These are phyloP conservation scores for Cephalotes varians DNA, from an alignment of 2,888 invertebrate species.

Conservation along the genomic window DNA sequence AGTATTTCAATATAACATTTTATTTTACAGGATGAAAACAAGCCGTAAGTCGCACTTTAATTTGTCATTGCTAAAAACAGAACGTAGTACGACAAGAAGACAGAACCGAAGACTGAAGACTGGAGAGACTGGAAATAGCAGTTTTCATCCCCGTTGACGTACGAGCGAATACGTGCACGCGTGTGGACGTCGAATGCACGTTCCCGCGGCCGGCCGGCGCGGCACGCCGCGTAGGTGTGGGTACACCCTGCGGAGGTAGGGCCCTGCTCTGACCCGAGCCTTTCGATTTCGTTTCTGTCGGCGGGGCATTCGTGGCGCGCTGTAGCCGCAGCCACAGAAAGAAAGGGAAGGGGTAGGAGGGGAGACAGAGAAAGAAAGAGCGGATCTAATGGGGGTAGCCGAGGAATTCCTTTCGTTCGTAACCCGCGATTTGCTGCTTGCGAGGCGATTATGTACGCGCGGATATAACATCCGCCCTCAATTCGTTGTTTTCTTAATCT, in stretches of 20 bases:
- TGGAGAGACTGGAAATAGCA: constrained; percentile 14
- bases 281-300: constrained; percentile 73
- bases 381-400: constrained; percentile 70
- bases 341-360: not conserved
- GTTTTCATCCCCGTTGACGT: constrained; percentile 10
- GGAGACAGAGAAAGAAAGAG: constrained; percentile 24
- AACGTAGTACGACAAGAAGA: not conserved
- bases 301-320: constrained; percentile 54
- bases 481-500: not conserved
- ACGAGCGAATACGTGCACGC: constrained; percentile 3
- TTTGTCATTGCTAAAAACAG: not conserved
- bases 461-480: constrained; percentile 45
- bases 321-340: constrained; percentile 46
- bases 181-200: not conserved
- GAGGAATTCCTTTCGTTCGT: constrained; percentile 72
- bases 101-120: not conserved
- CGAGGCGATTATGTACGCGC: constrained; percentile 64
- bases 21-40: not conserved
- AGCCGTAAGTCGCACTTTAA: not conserved
- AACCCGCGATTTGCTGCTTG: constrained; percentile 72
- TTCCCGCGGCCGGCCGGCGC: constrained; percentile 17
- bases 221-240: constrained; percentile 57
- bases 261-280: constrained; percentile 71
- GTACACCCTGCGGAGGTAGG: constrained; percentile 57
- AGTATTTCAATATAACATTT: too few species aligned